phyloP scores from a whole-genome alignment of 2,888 invertebrate species.

The Halictus quadricinctus region DNA sequence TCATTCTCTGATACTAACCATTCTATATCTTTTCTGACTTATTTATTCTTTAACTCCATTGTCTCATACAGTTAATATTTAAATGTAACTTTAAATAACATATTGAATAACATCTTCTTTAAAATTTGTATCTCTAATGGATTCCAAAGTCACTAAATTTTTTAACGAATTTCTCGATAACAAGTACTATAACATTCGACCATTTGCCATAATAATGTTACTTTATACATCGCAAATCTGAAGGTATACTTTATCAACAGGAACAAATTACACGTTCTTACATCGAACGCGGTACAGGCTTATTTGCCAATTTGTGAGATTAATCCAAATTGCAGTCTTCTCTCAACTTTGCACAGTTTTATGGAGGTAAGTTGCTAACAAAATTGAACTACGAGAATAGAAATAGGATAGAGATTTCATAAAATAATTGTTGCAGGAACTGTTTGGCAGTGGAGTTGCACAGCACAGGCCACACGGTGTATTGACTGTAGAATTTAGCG shows the following conservation, averaged over 20 bases:
- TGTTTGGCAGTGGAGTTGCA: constrained; percentile 94
- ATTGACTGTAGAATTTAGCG: constrained; percentile 89
- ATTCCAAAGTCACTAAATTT: neutral
- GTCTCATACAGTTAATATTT: constrained; percentile 11
- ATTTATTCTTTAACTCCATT: neutral
- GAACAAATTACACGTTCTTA: constrained; percentile 92
- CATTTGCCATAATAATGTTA: neutral
- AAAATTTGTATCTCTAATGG: neutral
- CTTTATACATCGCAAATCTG: constrained; percentile 11
- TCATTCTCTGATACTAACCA: constrained; percentile 29
- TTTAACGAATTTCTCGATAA: neutral
- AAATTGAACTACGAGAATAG: neutral
- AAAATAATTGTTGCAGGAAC: constrained; percentile 84
- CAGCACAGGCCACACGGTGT: constrained; percentile 93
- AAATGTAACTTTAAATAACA: neutral
- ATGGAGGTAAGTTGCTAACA: constrained; percentile 87
- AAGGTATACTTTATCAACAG: constrained; percentile 76
- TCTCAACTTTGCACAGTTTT: constrained; percentile 93
- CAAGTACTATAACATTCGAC: neutral
- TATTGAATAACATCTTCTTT: neutral
- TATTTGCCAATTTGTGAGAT: constrained; percentile 95
- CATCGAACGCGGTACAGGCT: constrained; percentile 92
- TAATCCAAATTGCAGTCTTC: constrained; percentile 92
- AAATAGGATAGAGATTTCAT: neutral
- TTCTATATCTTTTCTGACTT: neutral